A percentile compares a stretch with the other conserved stretches of the same genome.
These are phyloP conservation scores for Grus americana DNA, from an alignment of 2,113 vertebrate species.

Conservation along the genomic window DNA sequence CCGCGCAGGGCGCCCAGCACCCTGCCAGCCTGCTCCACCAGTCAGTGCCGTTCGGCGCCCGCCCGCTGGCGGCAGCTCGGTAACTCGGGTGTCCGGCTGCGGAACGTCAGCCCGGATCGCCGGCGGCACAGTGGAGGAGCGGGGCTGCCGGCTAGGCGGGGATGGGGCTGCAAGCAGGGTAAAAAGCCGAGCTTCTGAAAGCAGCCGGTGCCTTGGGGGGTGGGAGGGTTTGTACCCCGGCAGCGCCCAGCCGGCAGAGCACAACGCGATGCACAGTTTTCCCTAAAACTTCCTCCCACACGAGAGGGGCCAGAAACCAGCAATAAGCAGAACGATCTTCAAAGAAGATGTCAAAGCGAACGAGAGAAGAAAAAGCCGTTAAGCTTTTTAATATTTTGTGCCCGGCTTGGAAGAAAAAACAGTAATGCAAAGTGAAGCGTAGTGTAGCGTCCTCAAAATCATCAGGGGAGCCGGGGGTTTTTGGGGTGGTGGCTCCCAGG, in stretches of 20 bases:
- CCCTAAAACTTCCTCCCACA: background rate
- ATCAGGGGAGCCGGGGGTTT: background rate
- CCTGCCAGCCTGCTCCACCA: background rate
- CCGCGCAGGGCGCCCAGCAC: background rate
- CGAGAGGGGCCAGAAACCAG: background rate
- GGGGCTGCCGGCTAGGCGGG: background rate
- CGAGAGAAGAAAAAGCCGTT: background rate
- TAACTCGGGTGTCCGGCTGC: background rate
- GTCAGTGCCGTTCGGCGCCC: background rate
- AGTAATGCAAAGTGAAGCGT: background rate
- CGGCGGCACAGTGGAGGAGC: background rate
- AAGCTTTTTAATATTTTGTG: background rate
- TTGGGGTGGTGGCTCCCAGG: background rate
- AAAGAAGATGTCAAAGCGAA: background rate
- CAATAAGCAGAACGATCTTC: background rate
- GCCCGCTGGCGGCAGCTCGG: background rate
- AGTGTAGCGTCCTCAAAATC: background rate
- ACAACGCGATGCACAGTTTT: background rate
- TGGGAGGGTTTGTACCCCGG: fast-evolving
- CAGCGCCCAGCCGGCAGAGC: background rate
- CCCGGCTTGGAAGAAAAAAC: background rate
- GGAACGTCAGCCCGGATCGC: background rate
- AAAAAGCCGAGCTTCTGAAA: background rate
- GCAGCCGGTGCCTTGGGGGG: too few relatives aligned
- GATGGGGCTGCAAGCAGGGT: background rate